A percentile compares a stretch with the other conserved stretches of the same genome.
phyloP scores from a whole-genome alignment of 2,797 vertebrate species.

The Sardinella longiceps region DNA sequence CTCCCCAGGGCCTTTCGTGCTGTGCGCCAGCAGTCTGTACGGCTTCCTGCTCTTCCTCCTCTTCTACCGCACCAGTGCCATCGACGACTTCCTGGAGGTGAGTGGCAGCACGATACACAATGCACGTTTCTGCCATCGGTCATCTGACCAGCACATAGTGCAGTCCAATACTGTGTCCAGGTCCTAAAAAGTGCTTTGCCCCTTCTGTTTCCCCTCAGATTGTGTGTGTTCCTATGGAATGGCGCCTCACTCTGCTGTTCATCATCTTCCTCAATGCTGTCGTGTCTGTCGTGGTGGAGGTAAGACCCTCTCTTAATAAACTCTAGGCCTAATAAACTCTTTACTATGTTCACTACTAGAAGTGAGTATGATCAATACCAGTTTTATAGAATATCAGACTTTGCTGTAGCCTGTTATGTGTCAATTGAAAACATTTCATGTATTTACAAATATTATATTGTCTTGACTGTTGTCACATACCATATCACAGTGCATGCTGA shows the following conservation, averaged over 20 bases:
- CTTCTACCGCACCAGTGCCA: conserved; percentile 79
- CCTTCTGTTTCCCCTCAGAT: conserved; percentile 72
- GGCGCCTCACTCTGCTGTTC: conserved; percentile 83
- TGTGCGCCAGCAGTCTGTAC: conserved; percentile 81
- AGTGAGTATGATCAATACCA: too few relatives aligned
- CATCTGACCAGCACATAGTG: neutral
- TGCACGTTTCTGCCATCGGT: neutral
- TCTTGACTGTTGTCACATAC: neutral
- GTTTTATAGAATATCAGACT: too few relatives aligned
- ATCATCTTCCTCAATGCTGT: conserved; percentile 82
- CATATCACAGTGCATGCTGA: neutral
- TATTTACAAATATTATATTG: neutral
- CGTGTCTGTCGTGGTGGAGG: conserved; percentile 86
- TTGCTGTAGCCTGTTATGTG: too few relatives aligned
- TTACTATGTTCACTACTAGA: too few relatives aligned
- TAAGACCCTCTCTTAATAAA: conserved; percentile 69
- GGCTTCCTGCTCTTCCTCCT: conserved; percentile 88
- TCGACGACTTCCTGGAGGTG: conserved; percentile 87
- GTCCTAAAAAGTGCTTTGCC: neutral
- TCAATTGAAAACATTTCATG: neutral
- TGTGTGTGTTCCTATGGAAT: conserved; percentile 87
- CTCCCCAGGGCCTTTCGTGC: conserved; percentile 82
- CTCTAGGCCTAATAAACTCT: neutral
- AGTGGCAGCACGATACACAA: conserved; percentile 40
- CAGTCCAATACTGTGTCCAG: neutral